Base-by-base conservation (phyloP, 2,888 invertebrate genomes). In the Orthosia gracilis region DNA sequence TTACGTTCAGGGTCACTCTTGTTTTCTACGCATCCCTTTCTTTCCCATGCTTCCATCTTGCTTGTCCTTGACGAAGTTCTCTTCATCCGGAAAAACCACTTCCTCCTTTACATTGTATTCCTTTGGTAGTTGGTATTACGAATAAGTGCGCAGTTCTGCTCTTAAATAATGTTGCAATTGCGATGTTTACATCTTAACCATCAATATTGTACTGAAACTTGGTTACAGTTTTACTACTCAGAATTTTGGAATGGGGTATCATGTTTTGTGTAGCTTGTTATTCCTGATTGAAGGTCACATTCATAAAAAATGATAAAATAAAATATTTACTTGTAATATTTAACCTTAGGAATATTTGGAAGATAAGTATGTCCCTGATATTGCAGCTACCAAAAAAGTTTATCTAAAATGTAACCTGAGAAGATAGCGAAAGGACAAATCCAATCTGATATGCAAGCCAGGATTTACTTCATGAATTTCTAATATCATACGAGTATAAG, bases 1-100 rank as follows among this genome's bases (percentile, higher is more conserved):
- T 87, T 88, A 89, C 91, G 87, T 92, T 94, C 94, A 94, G 87
- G 94, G 94, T 93, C 93, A 92, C 84, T 23, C 78, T 88, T 94
- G 92, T 94, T 94, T 92, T 89, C 88, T 74, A 72, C 58, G 77
- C 67, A n/a, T 91, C 92, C 83, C 88, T 76, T 74, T 93, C 89
- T 73, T 4, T 66, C 89, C 0, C 62, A 77, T 86, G 69, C 15
- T 65, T 52, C 15, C 73, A 64, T 92, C 92, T 71, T 84, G 85
- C 21, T 91, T 83, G 54, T 13, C 77, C 89, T 85, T 52, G 50
- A 86, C 83, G 82, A 85, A 79, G 79, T 86, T 82, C 75, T 84
- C 82, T 82, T 79, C 73, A 83, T 87, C 85, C 89, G 81, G 87
- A 89, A 90, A n/a, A 90, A 78, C 72, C 73, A 78, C 63, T 73